A percentile compares a stretch with the other conserved stretches of the same genome.
phyloP scores from a whole-genome alignment of 2,797 vertebrate genomes.

The Phataginus tetradactyla region DNA sequence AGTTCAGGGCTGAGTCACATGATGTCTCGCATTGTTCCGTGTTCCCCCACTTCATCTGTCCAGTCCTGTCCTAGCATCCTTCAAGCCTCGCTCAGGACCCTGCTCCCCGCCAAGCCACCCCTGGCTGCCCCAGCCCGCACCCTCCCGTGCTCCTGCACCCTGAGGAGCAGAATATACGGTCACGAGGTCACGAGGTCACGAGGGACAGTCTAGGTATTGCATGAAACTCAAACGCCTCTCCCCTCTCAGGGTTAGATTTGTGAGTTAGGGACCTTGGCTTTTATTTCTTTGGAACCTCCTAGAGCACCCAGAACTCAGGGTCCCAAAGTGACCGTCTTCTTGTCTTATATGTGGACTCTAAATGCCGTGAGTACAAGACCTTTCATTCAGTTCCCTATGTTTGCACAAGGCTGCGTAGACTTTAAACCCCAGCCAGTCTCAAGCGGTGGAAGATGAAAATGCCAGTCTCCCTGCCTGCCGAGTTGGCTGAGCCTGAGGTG shows the following conservation, averaged over 20 bases:
- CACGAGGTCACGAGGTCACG: too few relatives aligned
- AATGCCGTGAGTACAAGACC: not conserved
- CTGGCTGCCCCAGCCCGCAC: not conserved
- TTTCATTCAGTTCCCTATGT: not conserved
- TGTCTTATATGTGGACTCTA: not conserved
- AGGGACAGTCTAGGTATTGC: accelerated
- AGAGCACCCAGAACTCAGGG: not conserved
- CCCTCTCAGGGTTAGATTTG: not conserved
- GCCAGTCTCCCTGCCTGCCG: not conserved
- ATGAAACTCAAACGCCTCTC: not conserved
- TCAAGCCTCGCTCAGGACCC: not conserved
- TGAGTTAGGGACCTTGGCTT: not conserved
- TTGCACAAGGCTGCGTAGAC: not conserved
- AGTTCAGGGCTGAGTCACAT: too few relatives aligned
- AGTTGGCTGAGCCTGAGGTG: not conserved
- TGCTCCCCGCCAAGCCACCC: not conserved
- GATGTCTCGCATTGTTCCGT: not conserved
- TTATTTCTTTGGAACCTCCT: not conserved
- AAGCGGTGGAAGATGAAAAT: not conserved
- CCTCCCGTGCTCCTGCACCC: not conserved
- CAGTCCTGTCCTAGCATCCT: not conserved
- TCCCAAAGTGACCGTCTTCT: not conserved
- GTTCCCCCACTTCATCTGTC: not conserved
- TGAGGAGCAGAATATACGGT: not conserved
- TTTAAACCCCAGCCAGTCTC: not conserved